Percentiles rank a stretch among this genome's conserved stretches.
phyloP scores from a whole-genome alignment of 2,888 invertebrate species.

The Cremastobaeus sp. region DNA sequence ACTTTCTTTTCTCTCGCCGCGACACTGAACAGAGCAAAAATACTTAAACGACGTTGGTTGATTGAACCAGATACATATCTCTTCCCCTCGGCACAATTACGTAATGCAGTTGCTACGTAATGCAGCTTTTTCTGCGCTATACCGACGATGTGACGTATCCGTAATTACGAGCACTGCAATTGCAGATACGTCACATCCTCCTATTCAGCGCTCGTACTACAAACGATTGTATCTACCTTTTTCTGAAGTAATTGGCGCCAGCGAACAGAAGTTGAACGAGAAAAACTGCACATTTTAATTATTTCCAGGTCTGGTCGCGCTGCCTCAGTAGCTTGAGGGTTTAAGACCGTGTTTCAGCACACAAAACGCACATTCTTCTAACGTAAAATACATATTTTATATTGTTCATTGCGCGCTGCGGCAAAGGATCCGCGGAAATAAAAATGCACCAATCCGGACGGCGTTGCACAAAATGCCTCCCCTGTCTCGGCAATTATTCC shows the following conservation, averaged over 20 bases:
- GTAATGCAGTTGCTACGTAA: constrained; percentile 53
- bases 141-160: constrained; percentile 54
- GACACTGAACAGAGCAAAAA: constrained; percentile 26
- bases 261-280: constrained; percentile 38
- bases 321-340: constrained; percentile 38
- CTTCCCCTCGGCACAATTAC: constrained; percentile 49
- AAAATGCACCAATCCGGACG: constrained; percentile 12
- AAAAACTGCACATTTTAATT: constrained; percentile 56
- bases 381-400: constrained; percentile 21
- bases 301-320: constrained; percentile 36
- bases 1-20: constrained; percentile 5
- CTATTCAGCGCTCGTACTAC: constrained; percentile 47
- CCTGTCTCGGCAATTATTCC: constrained; percentile 29
- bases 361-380: constrained; percentile 25
- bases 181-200: constrained; percentile 54
- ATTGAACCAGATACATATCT: constrained; percentile 51
- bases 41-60: constrained; percentile 40
- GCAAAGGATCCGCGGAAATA: constrained; percentile 10
- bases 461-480: constrained; percentile 10
- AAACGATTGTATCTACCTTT: constrained; percentile 58
- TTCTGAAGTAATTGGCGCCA: constrained; percentile 58
- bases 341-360: constrained; percentile 35
- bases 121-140: constrained; percentile 46
- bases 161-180: constrained; percentile 55
- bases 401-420: constrained; percentile 18